phyloP scores from a whole-genome alignment of 92 coral and sea anemone genomes.

The Siderastrea radians region DNA sequence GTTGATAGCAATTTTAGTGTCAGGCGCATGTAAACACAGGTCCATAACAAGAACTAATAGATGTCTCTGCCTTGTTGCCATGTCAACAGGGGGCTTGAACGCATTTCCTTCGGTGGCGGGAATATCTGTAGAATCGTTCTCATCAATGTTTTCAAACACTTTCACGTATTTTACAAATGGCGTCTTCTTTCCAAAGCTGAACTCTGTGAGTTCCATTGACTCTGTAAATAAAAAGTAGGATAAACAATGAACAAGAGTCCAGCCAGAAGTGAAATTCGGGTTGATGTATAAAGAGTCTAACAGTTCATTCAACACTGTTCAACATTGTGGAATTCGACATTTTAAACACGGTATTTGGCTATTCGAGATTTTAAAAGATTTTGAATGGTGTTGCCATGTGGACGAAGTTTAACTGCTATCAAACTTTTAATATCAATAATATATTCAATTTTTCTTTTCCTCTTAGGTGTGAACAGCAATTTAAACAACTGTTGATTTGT shows the following conservation, averaged over 20 bases:
- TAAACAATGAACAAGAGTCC: not conserved
- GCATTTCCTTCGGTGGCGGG: constrained; percentile 83
- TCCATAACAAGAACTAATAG: constrained; percentile 90
- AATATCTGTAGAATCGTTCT: constrained; percentile 80
- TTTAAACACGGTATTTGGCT: no score
- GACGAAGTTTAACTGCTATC: no score
- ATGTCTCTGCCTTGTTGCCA: constrained; percentile 90
- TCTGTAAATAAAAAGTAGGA: constrained; percentile 47
- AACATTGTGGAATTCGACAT: no score
- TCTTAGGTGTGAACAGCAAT: no score
- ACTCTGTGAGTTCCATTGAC: constrained; percentile 91
- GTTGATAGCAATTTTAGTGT: constrained; percentile 85
- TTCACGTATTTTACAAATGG: constrained; percentile 91
- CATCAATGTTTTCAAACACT: constrained; percentile 90
- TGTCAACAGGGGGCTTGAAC: constrained; percentile 77
- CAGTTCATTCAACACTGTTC: no score
- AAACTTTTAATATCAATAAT: no score
- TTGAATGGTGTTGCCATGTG: no score
- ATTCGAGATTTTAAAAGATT: no score
- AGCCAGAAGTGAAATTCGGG: not conserved
- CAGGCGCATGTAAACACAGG: constrained; percentile 90
- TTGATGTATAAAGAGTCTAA: not conserved
- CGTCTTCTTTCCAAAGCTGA: constrained; percentile 89
- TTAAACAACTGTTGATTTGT: no score
- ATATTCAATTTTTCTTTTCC: no score